Conservation (phyloP, 92 coral and sea anemone species). For the Diadumene lineata region DNA sequence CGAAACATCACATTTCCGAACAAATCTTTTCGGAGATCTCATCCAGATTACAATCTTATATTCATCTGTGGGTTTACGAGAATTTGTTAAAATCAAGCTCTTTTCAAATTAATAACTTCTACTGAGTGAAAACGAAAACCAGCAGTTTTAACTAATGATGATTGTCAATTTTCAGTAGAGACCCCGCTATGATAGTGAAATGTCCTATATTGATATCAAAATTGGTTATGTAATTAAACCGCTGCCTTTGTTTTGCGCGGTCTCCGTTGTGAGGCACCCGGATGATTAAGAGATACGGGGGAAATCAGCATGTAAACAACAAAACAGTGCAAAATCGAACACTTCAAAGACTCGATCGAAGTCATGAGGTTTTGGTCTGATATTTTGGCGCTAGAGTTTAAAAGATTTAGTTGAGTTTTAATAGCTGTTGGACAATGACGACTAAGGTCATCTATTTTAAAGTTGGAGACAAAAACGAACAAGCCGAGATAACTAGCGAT, state of each 20-base stretch:
- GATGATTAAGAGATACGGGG: slow-evolving; percentile 9
- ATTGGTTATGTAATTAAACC: slow-evolving; percentile 11
- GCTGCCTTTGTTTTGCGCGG: slow-evolving; percentile 28
- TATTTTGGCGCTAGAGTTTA: background rate
- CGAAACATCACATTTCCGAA: too few relatives aligned
- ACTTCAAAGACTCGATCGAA: slow-evolving; percentile 9
- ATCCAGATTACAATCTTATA: too few relatives aligned
- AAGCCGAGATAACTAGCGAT: slow-evolving; percentile 75
- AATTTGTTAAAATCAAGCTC: too few relatives aligned
- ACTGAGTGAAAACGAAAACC: too few relatives aligned
- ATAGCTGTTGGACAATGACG: slow-evolving; percentile 45
- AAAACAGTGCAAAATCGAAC: too few relatives aligned
- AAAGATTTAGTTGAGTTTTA: too few relatives aligned
- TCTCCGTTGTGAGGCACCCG: slow-evolving; percentile 35
- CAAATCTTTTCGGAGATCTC: too few relatives aligned
- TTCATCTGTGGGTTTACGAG: too few relatives aligned
- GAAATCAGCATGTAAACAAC: slow-evolving; percentile 39
- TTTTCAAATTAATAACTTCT: too few relatives aligned
- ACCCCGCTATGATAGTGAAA: background rate
- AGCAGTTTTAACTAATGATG: background rate
- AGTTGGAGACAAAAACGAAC: slow-evolving; percentile 78
- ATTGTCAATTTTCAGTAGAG: too few relatives aligned
- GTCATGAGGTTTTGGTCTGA: slow-evolving; percentile 7
- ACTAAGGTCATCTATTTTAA: slow-evolving; percentile 81
- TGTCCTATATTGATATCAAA: background rate